Conservation (phyloP, 2,113 vertebrate species). For the Gopherus flavomarginatus region DNA sequence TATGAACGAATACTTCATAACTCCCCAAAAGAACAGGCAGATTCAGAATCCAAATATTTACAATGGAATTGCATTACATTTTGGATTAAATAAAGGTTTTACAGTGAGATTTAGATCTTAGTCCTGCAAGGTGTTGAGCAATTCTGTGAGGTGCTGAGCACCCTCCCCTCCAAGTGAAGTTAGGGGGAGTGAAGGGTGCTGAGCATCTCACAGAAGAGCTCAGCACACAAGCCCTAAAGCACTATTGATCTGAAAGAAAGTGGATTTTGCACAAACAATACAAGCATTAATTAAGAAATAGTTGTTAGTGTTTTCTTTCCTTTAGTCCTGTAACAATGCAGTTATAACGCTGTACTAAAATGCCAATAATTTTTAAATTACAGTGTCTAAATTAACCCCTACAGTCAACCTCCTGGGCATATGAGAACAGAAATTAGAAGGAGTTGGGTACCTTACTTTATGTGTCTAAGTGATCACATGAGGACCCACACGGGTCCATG, state of each 20-base stretch:
- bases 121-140: background rate
- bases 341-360: background rate
- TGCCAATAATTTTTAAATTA: background rate
- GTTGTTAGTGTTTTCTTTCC: background rate
- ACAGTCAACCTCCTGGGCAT: background rate
- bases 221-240: background rate
- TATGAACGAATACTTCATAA: background rate
- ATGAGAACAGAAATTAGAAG: background rate
- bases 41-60: background rate
- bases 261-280: background rate
- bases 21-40: background rate
- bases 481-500: too few species aligned
- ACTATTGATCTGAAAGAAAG: background rate
- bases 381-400: background rate
- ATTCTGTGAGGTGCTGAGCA: background rate
- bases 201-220: background rate
- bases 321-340: background rate
- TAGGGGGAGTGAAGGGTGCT: background rate
- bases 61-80: background rate
- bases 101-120: background rate
- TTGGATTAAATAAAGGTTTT: background rate
- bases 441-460: background rate
- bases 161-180: background rate
- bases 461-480: background rate
- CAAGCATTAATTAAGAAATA: background rate